These are phyloP conservation scores for Caenorhabditis afra DNA, from an alignment of 2,888 invertebrate genomes.

Conservation along the genomic window DNA sequence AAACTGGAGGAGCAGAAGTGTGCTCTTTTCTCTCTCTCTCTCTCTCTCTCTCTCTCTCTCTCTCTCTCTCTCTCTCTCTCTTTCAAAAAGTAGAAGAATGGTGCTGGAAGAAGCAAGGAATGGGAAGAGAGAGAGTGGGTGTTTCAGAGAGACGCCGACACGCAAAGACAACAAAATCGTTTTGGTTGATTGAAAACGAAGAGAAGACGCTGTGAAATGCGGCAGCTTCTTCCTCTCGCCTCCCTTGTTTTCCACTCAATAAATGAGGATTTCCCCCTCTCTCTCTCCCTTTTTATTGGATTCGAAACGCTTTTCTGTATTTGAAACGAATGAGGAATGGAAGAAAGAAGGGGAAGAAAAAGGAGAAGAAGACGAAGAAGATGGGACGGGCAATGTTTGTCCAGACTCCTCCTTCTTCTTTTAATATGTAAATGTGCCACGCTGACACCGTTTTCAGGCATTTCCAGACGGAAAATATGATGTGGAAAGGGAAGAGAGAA, in stretches of 20 bases:
- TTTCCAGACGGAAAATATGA: conserved; percentile 30
- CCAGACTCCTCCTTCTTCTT: conserved; percentile 12
- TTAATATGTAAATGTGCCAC: conserved; percentile 14
- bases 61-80: too few relatives aligned
- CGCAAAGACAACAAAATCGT: conserved; percentile 30
- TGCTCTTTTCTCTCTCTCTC: neutral
- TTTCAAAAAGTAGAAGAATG: neutral
- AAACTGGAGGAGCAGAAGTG: conserved; percentile 7
- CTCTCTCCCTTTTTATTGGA: conserved; percentile 14
- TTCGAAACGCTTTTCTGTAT: conserved; percentile 6
- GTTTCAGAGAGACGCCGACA: conserved; percentile 12
- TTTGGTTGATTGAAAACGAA: conserved; percentile 41
- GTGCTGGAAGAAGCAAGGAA: conserved; percentile 4
- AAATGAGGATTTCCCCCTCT: conserved; percentile 1
- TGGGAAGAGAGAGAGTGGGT: neutral
- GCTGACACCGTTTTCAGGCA: conserved; percentile 10
- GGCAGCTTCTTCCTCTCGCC: neutral
- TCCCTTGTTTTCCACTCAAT: neutral
- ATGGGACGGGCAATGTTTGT: conserved; percentile 11
- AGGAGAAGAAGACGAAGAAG: conserved; percentile 1
- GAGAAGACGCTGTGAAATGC: conserved; percentile 13
- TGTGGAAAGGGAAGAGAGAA: conserved; percentile 20
- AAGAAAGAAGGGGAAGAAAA: neutral
- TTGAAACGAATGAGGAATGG: too few relatives aligned
- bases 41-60: too few relatives aligned